phyloP scores from a whole-genome alignment of 2,113 vertebrate genomes.

The Zapus hudsonius region DNA sequence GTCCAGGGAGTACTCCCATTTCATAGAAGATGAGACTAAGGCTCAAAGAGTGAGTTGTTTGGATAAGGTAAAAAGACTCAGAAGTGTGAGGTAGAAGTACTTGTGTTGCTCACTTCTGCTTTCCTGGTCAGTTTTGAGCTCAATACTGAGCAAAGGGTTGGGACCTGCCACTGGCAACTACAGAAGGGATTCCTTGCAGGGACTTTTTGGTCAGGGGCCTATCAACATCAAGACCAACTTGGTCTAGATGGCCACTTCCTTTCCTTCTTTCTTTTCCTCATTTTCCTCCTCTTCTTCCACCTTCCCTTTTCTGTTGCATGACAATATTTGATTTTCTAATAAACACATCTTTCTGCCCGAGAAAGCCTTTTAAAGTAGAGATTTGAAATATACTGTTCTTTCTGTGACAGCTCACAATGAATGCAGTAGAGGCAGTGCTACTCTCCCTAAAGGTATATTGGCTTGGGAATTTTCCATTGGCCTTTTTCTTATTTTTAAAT shows the following conservation, averaged over 20 bases:
- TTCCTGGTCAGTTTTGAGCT: background rate
- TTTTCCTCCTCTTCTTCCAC: background rate
- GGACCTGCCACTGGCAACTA: background rate
- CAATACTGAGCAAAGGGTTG: background rate
- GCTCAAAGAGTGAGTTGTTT: background rate
- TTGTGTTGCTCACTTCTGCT: background rate
- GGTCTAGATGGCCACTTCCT: background rate
- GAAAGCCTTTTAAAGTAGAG: conserved; percentile 57
- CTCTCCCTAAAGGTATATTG: conserved; percentile 44
- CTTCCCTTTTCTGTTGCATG: conserved; percentile 15
- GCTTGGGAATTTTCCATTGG: conserved; percentile 49
- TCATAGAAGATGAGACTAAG: conserved; percentile 23
- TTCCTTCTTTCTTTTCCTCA: background rate
- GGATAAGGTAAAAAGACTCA: background rate
- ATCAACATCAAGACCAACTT: background rate
- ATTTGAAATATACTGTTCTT: conserved; percentile 58
- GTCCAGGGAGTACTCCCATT: background rate
- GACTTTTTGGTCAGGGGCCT: background rate
- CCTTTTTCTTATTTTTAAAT: conserved; percentile 24
- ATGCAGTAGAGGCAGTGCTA: conserved; percentile 7
- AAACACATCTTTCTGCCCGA: conserved; percentile 55
- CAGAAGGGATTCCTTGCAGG: background rate
- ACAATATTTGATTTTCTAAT: conserved; percentile 65
- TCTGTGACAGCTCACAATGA: conserved; percentile 51
- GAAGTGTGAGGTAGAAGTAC: background rate